Conservation (phyloP, 1,140 invertebrate genomes). For the Leptinotarsa undecemlineata region DNA sequence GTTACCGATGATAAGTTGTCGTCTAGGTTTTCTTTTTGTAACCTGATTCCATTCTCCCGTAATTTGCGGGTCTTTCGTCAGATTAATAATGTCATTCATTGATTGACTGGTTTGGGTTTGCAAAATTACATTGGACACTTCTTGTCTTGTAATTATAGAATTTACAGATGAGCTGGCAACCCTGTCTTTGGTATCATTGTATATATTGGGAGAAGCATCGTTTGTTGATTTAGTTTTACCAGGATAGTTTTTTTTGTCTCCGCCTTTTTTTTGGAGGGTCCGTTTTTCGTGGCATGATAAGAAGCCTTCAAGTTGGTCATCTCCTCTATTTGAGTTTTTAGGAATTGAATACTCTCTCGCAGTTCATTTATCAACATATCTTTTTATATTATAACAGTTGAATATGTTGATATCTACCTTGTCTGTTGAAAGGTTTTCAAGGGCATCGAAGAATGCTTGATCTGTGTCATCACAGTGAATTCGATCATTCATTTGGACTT, state of each 20-base stretch:
- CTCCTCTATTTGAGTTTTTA: not conserved
- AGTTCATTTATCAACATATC: conserved; percentile 1
- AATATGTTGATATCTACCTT: conserved; percentile 15
- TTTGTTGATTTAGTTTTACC: too few relatives aligned
- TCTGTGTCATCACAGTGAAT: not conserved
- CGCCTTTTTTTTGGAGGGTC: too few relatives aligned
- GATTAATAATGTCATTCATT: not conserved
- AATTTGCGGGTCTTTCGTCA: conserved; percentile 2
- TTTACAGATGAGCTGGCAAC: too few relatives aligned
- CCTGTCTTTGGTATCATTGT: too few relatives aligned
- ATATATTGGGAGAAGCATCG: too few relatives aligned
- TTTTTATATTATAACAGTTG: conserved; percentile 14
- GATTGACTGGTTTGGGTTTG: not conserved
- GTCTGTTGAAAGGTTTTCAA: not conserved
- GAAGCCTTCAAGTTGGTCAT: not conserved
- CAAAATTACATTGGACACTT: not conserved
- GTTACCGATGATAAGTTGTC: not conserved
- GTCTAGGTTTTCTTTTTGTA: not conserved
- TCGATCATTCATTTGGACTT: not conserved
- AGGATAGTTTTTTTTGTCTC: too few relatives aligned
- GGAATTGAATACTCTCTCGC: conserved; percentile 7
- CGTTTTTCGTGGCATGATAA: too few relatives aligned
- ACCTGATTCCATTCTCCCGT: conserved; percentile 12
- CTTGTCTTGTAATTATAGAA: not conserved
- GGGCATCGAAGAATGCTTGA: conserved; percentile 12